A percentile compares a stretch with the other conserved stretches of the same genome.
phyloP scores from a whole-genome alignment of 2,113 vertebrate genomes.

The Apteryx mantelli region DNA sequence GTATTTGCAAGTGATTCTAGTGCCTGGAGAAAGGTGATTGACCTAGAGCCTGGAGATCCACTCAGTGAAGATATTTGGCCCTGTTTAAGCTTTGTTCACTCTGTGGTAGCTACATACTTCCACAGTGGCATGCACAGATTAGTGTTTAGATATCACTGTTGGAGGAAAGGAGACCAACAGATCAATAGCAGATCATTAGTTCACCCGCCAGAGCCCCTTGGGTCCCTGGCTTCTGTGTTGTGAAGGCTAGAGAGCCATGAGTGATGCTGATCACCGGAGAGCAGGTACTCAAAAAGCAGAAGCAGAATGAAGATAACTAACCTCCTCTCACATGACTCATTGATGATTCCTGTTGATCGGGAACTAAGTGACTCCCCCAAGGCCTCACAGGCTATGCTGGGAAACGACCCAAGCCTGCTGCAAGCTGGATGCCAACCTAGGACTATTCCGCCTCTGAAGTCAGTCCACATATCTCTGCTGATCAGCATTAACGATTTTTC shows the following conservation, averaged over 20 bases:
- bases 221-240: background rate
- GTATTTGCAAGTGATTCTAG: background rate
- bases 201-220: background rate
- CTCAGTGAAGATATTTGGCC: background rate
- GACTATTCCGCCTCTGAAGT: conserved; percentile 17
- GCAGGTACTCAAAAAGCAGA: background rate
- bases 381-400: background rate
- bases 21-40: background rate
- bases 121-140: background rate
- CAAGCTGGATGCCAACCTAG: background rate
- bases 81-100: background rate
- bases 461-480: conserved; percentile 31
- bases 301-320: background rate
- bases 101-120: background rate
- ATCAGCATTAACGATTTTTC: conserved; percentile 54
- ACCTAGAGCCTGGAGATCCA: background rate
- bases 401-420: background rate
- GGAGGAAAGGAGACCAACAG: background rate
- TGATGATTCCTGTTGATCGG: background rate
- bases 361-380: background rate
- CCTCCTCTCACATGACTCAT: background rate
- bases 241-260: background rate
- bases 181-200: background rate
- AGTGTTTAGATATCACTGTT: background rate
- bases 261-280: background rate